Percentiles rank a stretch among this genome's conserved stretches.
These are phyloP conservation scores for Leptonema lineaticorne DNA, from an alignment of 1,140 invertebrate species.

Conservation along the genomic window DNA sequence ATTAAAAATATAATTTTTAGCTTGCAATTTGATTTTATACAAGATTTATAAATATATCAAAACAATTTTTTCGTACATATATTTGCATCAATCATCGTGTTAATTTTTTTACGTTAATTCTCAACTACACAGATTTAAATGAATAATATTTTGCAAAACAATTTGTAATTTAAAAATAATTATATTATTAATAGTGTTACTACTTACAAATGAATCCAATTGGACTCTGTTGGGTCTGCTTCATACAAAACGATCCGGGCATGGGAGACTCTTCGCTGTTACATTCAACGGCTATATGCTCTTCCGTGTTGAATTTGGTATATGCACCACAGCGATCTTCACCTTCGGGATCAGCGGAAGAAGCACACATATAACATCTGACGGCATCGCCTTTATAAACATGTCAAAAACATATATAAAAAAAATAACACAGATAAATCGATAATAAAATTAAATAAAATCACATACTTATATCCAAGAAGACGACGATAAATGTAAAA, in stretches of 20 bases:
- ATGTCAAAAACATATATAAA: conserved; percentile 3
- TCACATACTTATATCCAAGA: neutral
- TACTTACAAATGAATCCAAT: conserved; percentile 87
- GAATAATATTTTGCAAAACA: no score
- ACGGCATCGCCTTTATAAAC: conserved; percentile 64
- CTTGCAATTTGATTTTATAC: no score
- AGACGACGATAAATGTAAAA: no score
- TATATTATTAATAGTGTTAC: neutral
- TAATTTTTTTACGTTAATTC: no score
- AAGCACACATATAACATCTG: conserved; percentile 87
- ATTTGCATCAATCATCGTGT: no score
- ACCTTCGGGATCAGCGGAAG: conserved; percentile 69
- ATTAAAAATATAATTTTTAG: no score
- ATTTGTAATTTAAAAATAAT: neutral
- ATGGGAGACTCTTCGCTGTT: conserved; percentile 85
- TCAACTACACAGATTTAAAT: no score
- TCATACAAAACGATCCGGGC: conserved; percentile 92
- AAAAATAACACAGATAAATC: neutral
- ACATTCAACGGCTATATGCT: conserved; percentile 84
- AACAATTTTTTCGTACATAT: no score
- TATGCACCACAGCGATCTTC: conserved; percentile 88
- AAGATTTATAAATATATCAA: no score
- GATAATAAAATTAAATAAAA: neutral
- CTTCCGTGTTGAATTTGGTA: conserved; percentile 72
- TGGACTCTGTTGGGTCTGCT: conserved; percentile 84